phyloP scores from a whole-genome alignment of 2,113 vertebrate species.

The Sinocyclocheilus grahami region DNA sequence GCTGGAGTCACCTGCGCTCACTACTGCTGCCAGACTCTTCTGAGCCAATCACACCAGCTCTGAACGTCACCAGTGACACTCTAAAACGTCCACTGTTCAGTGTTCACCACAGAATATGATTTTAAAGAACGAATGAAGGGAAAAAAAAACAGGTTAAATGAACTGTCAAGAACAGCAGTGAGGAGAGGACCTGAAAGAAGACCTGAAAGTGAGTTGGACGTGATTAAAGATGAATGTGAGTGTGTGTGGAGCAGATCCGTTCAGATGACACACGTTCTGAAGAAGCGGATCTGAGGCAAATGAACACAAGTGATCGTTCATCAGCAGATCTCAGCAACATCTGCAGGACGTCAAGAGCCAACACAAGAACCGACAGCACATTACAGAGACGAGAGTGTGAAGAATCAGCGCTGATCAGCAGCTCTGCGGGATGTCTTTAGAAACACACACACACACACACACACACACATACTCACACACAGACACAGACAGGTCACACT shows the following conservation, averaged over 20 bases:
- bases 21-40: background rate
- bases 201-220: background rate
- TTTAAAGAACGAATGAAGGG: background rate
- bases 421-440: background rate
- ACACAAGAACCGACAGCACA: background rate
- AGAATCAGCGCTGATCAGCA: background rate
- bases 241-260: background rate
- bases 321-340: constrained; percentile 21
- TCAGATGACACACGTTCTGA: background rate
- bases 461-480: background rate
- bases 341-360: background rate
- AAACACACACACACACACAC: background rate
- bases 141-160: background rate
- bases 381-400: background rate
- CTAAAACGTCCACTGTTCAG: too few species aligned
- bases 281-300: background rate
- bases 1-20: background rate
- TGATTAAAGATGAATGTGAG: background rate
- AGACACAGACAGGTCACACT: background rate
- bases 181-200: constrained; percentile 10
- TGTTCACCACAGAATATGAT: background rate
- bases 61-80: too few species aligned
- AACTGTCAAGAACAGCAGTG: background rate
- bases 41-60: background rate
- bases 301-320: background rate